phyloP scores from a whole-genome alignment of 1,140 invertebrate genomes.

The Zaprionus ornatus region DNA sequence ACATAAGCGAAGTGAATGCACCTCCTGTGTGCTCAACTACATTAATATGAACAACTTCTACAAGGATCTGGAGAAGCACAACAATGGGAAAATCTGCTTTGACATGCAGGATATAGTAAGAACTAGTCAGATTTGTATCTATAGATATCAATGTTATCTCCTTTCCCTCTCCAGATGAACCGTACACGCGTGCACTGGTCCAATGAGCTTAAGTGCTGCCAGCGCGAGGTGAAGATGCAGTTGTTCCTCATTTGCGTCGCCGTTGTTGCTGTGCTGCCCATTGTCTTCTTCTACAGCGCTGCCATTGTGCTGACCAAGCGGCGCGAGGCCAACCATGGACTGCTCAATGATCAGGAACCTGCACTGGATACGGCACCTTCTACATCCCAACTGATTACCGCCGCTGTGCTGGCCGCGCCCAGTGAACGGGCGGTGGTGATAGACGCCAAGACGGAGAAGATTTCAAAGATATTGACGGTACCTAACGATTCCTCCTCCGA shows the following conservation, averaged over 20 bases:
- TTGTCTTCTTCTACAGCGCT: slow-evolving; percentile 59
- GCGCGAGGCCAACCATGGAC: slow-evolving; percentile 60
- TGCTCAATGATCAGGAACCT: slow-evolving; percentile 59
- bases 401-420: slow-evolving; percentile 56
- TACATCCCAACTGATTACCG: slow-evolving; percentile 53
- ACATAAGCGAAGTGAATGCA: slow-evolving; percentile 27
- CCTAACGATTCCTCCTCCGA: background rate
- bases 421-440: background rate
- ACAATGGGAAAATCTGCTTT: slow-evolving; percentile 67
- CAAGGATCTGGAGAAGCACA: slow-evolving; percentile 53
- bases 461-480: background rate
- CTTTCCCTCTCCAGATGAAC: slow-evolving; percentile 62
- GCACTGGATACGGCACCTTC: slow-evolving; percentile 56
- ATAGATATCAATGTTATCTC: background rate
- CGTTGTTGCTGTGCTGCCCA: slow-evolving; percentile 50
- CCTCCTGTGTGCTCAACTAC: slow-evolving; percentile 41
- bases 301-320: slow-evolving; percentile 61
- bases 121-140: background rate
- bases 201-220: slow-evolving; percentile 66
- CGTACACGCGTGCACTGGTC: slow-evolving; percentile 70
- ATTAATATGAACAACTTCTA: slow-evolving; percentile 62
- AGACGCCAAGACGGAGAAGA: slow-evolving; percentile 23
- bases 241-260: slow-evolving; percentile 46
- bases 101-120: slow-evolving; percentile 73
- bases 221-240: slow-evolving; percentile 55